A percentile compares a stretch with the other conserved stretches of the same genome.
Conservation (phyloP, 2,113 vertebrate genomes). For the Gymnarchus niloticus region DNA sequence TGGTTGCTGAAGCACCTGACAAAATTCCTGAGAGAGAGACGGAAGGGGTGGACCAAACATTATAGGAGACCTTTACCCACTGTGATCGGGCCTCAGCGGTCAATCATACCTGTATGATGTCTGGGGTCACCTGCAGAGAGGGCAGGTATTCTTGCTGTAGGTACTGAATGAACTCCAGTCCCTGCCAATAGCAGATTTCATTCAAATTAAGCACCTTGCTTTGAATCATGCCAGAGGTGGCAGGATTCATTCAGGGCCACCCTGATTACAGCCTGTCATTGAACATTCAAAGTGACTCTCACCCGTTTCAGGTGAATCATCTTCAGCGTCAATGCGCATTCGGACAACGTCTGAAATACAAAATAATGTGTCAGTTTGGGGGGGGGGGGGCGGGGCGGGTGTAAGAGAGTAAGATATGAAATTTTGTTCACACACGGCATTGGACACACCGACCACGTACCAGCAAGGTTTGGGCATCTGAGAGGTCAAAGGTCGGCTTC, state of each 20-base stretch:
- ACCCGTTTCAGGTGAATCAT: constrained; percentile 96
- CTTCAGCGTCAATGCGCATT: constrained; percentile 88
- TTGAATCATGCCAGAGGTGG: too few relatives aligned
- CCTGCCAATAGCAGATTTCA: constrained; percentile 72
- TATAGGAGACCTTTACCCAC: background rate
- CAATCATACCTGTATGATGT: constrained; percentile 82
- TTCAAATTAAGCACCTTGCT: too few relatives aligned
- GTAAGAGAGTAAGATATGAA: background rate
- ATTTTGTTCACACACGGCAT: background rate
- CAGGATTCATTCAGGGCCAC: background rate
- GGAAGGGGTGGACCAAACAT: background rate
- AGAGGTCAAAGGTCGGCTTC: constrained; percentile 92
- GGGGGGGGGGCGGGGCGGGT: too few relatives aligned
- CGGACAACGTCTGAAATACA: constrained; percentile 80
- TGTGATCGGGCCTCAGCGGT: background rate
- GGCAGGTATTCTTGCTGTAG: constrained; percentile 93
- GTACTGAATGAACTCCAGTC: constrained; percentile 89
- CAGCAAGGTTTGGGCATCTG: constrained; percentile 92
- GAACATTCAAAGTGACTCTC: constrained; percentile 38
- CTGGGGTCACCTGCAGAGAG: constrained; percentile 86
- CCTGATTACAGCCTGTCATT: background rate
- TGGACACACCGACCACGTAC: constrained; percentile 51
- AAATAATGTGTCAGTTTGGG: background rate
- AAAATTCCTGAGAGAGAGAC: constrained; percentile 72
- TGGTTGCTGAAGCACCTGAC: constrained; percentile 92